Percentiles rank a stretch among this genome's conserved stretches.
Evolutionary conservation across 2,888 invertebrate genomes (phyloP).

Genomic region (Phalera bucephala): DNA sequence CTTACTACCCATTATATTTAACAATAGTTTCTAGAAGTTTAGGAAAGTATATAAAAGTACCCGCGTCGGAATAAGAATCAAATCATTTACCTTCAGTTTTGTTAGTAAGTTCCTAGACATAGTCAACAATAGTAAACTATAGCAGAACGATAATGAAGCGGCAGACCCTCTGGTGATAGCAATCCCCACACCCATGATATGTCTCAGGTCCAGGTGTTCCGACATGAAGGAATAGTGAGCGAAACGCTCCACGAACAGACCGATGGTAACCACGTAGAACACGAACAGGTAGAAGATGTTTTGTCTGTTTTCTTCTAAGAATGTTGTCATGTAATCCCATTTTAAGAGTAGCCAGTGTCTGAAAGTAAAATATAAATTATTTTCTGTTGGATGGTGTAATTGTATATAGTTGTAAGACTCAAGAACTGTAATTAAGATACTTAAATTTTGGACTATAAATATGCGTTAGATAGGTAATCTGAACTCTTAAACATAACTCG

Average conservation of each 20-base stretch:
- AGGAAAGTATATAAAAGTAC: too few relatives aligned
- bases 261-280: constrained; percentile 97
- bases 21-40: too few relatives aligned
- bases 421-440: too few relatives aligned
- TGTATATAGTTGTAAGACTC: not conserved
- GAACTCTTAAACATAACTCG: too few relatives aligned
- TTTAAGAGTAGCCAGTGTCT: constrained; percentile 89
- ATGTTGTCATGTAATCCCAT: constrained; percentile 94
- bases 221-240: constrained; percentile 98
- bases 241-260: constrained; percentile 96
- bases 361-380: constrained; percentile 28
- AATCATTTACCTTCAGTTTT: constrained; percentile 87
- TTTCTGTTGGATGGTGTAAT: too few relatives aligned
- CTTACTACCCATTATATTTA: too few relatives aligned
- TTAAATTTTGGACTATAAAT: too few relatives aligned
- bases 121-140: constrained; percentile 93
- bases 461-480: too few relatives aligned
- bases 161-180: constrained; percentile 97
- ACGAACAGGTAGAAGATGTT: constrained; percentile 97
- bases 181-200: constrained; percentile 98
- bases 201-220: constrained; percentile 96
- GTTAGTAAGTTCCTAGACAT: constrained; percentile 97
- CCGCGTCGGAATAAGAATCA: too few relatives aligned
- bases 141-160: constrained; percentile 96
- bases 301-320: constrained; percentile 97